Conservation (phyloP, 2,888 invertebrate species). For the Amitus sp. region DNA sequence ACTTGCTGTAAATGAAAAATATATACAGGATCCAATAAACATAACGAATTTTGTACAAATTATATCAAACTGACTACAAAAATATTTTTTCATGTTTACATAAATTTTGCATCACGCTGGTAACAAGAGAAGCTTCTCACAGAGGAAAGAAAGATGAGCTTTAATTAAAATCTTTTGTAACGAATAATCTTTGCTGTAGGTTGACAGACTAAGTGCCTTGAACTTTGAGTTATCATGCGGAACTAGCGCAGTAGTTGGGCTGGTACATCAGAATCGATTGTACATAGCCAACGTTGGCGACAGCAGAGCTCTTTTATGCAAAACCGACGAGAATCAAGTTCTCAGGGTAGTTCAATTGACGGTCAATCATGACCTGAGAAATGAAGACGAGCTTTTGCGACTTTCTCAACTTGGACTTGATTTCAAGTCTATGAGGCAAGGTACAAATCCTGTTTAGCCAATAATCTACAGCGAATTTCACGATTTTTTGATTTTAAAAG, state of each 20-base stretch:
- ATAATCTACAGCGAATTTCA: too few species aligned
- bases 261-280: slow-evolving; percentile 80
- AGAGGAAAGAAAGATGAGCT: too few species aligned
- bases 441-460: too few species aligned
- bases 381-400: slow-evolving; percentile 85
- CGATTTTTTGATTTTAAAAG: too few species aligned
- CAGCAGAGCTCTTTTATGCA: slow-evolving; percentile 82
- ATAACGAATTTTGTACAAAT: too few species aligned
- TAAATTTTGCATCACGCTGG: too few species aligned
- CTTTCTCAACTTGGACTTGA: slow-evolving; percentile 81
- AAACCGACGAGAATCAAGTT: slow-evolving; percentile 80
- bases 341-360: slow-evolving; percentile 83
- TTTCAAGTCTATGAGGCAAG: slow-evolving; percentile 74
- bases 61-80: too few species aligned
- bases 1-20: too few species aligned
- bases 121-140: too few species aligned
- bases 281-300: slow-evolving; percentile 91
- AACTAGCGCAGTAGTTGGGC: slow-evolving; percentile 83
- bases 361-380: slow-evolving; percentile 84
- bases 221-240: slow-evolving; percentile 85
- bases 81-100: too few species aligned
- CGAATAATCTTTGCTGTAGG: slow-evolving; percentile 53
- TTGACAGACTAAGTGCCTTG: slow-evolving; percentile 77
- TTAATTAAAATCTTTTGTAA: too few species aligned
- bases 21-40: too few species aligned